Conservation (phyloP, 2,797 vertebrate species). For the Rhadinocentrus ornatus region DNA sequence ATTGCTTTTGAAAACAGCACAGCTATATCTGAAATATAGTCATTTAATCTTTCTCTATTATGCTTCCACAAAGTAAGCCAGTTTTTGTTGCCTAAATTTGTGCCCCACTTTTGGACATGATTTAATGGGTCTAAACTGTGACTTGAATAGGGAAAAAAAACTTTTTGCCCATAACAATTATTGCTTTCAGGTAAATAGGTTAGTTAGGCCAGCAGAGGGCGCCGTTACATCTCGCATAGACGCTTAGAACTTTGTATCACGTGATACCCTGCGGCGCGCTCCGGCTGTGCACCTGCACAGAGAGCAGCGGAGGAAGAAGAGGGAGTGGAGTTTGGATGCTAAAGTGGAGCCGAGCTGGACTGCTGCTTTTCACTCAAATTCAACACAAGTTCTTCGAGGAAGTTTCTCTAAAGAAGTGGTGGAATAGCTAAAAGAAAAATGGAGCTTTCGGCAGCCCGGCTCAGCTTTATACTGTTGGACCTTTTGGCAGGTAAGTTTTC, state of each 20-base stretch:
- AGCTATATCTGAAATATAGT: too few relatives aligned
- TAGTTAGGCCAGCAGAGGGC: constrained; percentile 67
- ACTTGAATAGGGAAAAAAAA: too few relatives aligned
- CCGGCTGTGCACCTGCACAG: constrained; percentile 81
- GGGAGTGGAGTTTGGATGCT: constrained; percentile 75
- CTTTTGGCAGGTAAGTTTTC: constrained; percentile 76
- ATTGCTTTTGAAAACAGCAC: too few relatives aligned
- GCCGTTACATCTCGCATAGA: rapidly evolving
- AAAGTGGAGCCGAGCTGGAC: constrained; percentile 32
- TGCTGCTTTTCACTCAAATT: constrained; percentile 29
- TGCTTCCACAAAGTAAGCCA: too few relatives aligned
- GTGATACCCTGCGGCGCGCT: constrained; percentile 74
- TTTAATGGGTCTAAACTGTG: too few relatives aligned
- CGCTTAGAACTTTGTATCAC: constrained; percentile 56
- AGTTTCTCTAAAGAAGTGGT: constrained; percentile 56
- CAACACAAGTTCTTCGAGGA: constrained; percentile 56
- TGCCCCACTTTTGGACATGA: background rate
- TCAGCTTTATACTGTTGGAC: constrained; percentile 55
- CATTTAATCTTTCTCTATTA: too few relatives aligned
- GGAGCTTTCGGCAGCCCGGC: constrained; percentile 46
- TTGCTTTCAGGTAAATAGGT: too few relatives aligned
- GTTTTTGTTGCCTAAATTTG: background rate
- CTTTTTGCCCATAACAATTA: too few relatives aligned
- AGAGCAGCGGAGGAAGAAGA: constrained; percentile 45
- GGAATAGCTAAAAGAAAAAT: constrained; percentile 65